phyloP scores from a whole-genome alignment of 1,140 invertebrate species.

The Drosophila sechellia region DNA sequence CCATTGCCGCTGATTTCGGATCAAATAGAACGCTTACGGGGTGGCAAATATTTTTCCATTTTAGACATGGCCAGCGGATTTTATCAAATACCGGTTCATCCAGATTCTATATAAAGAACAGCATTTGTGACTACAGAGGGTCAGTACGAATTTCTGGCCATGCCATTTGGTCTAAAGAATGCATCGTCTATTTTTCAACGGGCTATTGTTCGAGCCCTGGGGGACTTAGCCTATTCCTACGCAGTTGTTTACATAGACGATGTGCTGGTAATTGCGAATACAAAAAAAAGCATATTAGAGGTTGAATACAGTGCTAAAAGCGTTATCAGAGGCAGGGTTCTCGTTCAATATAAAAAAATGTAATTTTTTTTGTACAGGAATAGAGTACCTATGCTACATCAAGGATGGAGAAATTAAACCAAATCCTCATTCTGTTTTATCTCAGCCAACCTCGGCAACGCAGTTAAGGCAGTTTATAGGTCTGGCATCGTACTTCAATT shows the following conservation, averaged over 20 bases:
- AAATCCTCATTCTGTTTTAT: no score
- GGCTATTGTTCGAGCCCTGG: background rate
- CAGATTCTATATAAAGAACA: background rate
- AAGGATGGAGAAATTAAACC: no score
- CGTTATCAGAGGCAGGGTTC: conserved; percentile 9
- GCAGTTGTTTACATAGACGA: background rate
- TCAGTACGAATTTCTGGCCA: background rate
- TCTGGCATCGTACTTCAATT: no score
- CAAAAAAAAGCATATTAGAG: conserved; percentile 6
- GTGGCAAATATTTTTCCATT: background rate
- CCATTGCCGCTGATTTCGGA: background rate
- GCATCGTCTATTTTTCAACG: background rate
- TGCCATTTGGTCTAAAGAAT: background rate
- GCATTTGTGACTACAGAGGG: background rate
- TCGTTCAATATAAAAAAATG: conserved; percentile 9
- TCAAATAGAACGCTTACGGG: background rate
- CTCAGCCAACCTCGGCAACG: no score
- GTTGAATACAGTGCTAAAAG: background rate
- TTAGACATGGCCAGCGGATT: background rate
- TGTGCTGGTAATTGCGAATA: background rate
- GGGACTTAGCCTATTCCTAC: background rate
- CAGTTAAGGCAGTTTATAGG: no score
- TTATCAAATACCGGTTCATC: background rate
- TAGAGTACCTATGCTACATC: no score
- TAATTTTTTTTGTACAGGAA: no score